These are phyloP conservation scores for Tribolium freemani DNA, from an alignment of 2,888 invertebrate genomes.

Conservation along the genomic window DNA sequence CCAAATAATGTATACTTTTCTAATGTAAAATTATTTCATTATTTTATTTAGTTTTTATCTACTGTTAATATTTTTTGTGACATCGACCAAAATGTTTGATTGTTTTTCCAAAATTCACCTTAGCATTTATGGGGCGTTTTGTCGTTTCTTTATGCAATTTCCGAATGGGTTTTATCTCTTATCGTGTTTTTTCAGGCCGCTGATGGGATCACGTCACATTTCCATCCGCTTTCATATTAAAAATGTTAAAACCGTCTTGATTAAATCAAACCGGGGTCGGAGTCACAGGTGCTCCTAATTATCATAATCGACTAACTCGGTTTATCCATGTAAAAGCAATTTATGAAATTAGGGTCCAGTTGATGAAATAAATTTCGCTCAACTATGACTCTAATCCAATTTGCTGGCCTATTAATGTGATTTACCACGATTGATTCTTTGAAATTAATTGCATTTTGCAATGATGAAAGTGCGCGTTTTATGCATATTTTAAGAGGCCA, in stretches of 20 bases:
- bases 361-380: slow-evolving; percentile 10
- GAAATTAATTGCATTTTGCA: not conserved
- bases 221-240: slow-evolving; percentile 8
- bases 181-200: slow-evolving; percentile 12
- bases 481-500: slow-evolving; percentile 25
- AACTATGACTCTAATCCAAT: not conserved
- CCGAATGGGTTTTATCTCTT: not conserved
- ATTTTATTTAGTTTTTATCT: too few relatives aligned
- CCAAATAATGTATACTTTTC: too few relatives aligned
- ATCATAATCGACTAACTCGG: slow-evolving; percentile 18
- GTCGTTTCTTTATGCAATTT: too few relatives aligned
- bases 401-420: not conserved
- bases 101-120: too few relatives aligned
- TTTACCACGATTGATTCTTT: not conserved
- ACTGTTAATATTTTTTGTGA: too few relatives aligned
- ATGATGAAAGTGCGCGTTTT: not conserved
- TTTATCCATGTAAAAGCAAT: slow-evolving; percentile 8
- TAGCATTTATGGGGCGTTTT: too few relatives aligned
- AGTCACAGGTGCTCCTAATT: slow-evolving; percentile 21
- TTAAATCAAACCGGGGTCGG: not conserved
- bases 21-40: too few relatives aligned
- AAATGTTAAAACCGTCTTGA: slow-evolving; percentile 12
- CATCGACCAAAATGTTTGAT: too few relatives aligned
- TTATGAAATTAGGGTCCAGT: slow-evolving; percentile 11
- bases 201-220: not conserved